Evolutionary conservation across 1,140 invertebrate genomes (phyloP).

Genomic region (Trachymyrmex septentrionalis): DNA sequence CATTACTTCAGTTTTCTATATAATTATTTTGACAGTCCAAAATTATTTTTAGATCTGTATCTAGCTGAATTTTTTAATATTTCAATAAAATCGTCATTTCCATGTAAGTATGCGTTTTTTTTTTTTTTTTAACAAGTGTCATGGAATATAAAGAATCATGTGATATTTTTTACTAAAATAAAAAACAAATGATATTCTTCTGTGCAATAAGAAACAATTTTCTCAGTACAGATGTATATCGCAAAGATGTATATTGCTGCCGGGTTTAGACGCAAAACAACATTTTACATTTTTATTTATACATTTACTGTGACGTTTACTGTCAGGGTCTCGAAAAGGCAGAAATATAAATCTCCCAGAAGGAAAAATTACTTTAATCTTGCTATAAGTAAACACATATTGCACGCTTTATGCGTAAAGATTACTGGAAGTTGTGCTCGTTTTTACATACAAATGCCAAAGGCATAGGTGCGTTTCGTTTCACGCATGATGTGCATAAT

Average conservation of each 20-base stretch:
- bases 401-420: neutral
- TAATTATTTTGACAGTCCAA: no score
- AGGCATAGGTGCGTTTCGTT: no score
- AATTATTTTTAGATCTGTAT: no score
- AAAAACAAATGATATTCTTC: neutral
- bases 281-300: constrained; percentile 33
- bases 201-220: neutral
- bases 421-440: neutral
- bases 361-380: constrained; percentile 42
- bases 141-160: neutral
- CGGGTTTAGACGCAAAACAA: constrained; percentile 8
- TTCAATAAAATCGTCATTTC: no score
- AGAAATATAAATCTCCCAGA: constrained; percentile 4
- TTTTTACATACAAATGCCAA: neutral
- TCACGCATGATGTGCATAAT: no score
- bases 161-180: neutral
- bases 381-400: neutral
- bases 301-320: constrained; percentile 36
- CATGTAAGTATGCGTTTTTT: neutral
- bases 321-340: neutral
- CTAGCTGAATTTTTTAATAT: no score
- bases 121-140: neutral
- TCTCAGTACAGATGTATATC: neutral
- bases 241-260: neutral
- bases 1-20: no score